phyloP scores from a whole-genome alignment of 1,140 invertebrate species.

The Brachionus calyciflorus region DNA sequence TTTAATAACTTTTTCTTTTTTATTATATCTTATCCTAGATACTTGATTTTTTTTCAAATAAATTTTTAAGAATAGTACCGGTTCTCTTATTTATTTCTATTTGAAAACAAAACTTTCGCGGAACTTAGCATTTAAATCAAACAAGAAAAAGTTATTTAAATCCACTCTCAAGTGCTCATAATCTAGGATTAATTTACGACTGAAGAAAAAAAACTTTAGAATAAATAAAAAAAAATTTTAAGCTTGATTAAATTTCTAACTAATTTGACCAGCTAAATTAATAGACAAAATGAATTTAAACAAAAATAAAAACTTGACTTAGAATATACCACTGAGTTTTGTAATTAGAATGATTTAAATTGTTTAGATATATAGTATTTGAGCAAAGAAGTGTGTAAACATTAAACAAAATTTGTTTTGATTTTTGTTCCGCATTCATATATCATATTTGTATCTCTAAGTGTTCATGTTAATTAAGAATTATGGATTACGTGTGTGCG shows the following conservation, averaged over 20 bases:
- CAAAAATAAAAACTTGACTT: too few relatives aligned
- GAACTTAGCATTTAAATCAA: conserved; percentile 1
- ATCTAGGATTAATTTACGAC: too few relatives aligned
- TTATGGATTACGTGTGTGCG: background rate
- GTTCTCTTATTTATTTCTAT: background rate
- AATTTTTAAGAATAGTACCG: conserved; percentile 27
- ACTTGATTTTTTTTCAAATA: conserved; percentile 4
- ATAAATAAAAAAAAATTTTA: too few relatives aligned
- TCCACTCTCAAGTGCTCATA: background rate
- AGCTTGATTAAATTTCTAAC: too few relatives aligned
- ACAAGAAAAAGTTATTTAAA: background rate
- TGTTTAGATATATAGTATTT: too few relatives aligned
- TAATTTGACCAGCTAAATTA: too few relatives aligned
- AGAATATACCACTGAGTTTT: conserved; percentile 22
- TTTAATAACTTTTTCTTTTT: background rate
- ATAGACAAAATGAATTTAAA: too few relatives aligned
- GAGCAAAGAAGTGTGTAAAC: conserved; percentile 29
- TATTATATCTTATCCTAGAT: background rate
- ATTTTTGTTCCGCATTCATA: background rate
- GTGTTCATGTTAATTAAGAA: conserved; percentile 16
- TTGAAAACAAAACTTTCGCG: background rate
- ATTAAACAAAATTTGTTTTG: conserved; percentile 30
- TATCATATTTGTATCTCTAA: background rate
- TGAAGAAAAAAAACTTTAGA: too few relatives aligned
- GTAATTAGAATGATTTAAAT: background rate